phyloP scores from a whole-genome alignment of 30 jellyfish, hydroid and myxozoan species.

The Aurelia coerulea region DNA sequence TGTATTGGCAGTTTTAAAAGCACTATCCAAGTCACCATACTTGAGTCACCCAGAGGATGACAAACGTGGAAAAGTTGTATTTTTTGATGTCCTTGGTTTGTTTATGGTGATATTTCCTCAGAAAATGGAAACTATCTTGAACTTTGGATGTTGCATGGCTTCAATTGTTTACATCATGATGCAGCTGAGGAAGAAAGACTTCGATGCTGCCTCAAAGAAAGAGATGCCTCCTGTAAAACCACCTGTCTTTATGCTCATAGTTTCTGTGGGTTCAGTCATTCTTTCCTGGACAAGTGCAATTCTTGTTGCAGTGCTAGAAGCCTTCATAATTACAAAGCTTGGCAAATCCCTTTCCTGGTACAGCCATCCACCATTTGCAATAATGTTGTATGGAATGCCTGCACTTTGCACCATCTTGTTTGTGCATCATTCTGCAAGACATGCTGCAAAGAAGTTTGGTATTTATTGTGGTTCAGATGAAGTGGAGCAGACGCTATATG shows the following conservation, averaged over 20 bases:
- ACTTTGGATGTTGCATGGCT: slow-evolving; percentile 11
- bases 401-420: slow-evolving; percentile 50
- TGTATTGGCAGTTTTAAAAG: slow-evolving; percentile 63
- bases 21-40: slow-evolving; percentile 80
- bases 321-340: slow-evolving; percentile 50
- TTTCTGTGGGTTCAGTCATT: slow-evolving; percentile 36
- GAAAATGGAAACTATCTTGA: slow-evolving; percentile 41
- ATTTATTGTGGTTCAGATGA: background rate
- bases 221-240: slow-evolving; percentile 17
- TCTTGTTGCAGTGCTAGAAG: slow-evolving; percentile 43
- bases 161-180: slow-evolving; percentile 45
- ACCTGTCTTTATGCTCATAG: slow-evolving; percentile 8
- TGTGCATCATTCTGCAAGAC: slow-evolving; percentile 53
- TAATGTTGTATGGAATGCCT: slow-evolving; percentile 86
- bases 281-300: slow-evolving; percentile 77
- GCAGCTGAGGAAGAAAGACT: background rate
- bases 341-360: slow-evolving; percentile 88
- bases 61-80: slow-evolving; percentile 80
- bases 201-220: background rate
- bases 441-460: slow-evolving; percentile 50
- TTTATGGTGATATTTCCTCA: slow-evolving; percentile 78
- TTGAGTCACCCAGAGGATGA: slow-evolving; percentile 53
- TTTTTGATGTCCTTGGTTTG: slow-evolving; percentile 85
- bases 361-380: slow-evolving; percentile 74
- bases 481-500: slow-evolving; percentile 11